Percentiles rank a stretch among this genome's conserved stretches.
These are phyloP conservation scores for Leptestheria dahalacensis DNA, from an alignment of 1,140 invertebrate genomes.

Conservation along the genomic window DNA sequence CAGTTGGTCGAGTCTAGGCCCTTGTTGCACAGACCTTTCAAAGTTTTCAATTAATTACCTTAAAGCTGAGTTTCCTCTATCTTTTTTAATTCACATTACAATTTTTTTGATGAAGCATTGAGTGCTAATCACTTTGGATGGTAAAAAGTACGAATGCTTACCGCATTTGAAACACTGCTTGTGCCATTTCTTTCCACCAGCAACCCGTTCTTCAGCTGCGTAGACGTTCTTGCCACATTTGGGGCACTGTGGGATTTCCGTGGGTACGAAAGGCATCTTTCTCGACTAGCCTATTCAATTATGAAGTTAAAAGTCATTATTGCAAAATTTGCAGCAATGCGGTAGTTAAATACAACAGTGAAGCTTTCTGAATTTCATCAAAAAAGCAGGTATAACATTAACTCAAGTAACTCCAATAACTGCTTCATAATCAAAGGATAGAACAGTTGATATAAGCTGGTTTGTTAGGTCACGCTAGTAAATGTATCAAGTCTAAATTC, in stretches of 20 bases:
- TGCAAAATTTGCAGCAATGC: background rate
- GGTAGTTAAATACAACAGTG: too few relatives aligned
- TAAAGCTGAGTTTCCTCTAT: too few relatives aligned
- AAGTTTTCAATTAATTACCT: background rate
- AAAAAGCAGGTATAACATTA: background rate
- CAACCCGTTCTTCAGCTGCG: conserved; percentile 92
- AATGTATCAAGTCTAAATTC: too few relatives aligned
- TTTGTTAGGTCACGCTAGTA: too few relatives aligned
- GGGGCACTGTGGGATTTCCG: conserved; percentile 91
- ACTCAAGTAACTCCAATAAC: too few relatives aligned
- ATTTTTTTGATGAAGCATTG: too few relatives aligned
- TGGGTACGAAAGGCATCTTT: conserved; percentile 94
- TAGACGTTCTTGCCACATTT: conserved; percentile 97
- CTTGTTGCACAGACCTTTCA: conserved; percentile 83
- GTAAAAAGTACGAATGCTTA: too few relatives aligned
- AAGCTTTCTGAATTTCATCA: background rate
- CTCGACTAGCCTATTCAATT: background rate
- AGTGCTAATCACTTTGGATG: too few relatives aligned
- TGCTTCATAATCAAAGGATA: too few relatives aligned
- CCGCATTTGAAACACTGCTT: conserved; percentile 99
- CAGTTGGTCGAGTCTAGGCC: conserved; percentile 94
- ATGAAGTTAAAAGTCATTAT: background rate
- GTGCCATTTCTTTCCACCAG: conserved; percentile 95
- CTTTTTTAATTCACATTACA: too few relatives aligned
- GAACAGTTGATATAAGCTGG: too few relatives aligned